These are phyloP conservation scores for Metridium senile DNA, from an alignment of 92 coral and sea anemone species.

Conservation along the genomic window DNA sequence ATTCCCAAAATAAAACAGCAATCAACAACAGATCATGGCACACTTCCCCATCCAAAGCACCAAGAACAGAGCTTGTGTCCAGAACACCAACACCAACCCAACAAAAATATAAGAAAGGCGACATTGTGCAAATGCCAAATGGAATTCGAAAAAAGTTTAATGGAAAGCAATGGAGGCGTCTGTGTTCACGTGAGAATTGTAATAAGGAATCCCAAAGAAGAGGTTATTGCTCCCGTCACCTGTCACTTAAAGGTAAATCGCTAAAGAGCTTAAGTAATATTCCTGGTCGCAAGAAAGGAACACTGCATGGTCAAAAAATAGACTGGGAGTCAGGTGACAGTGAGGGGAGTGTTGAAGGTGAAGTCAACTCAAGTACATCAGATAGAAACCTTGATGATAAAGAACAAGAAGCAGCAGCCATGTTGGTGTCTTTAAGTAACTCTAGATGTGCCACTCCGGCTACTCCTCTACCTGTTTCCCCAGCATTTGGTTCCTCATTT, in stretches of 20 bases:
- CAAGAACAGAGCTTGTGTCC: constrained; percentile 61
- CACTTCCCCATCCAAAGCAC: constrained; percentile 40
- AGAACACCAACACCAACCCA: constrained; percentile 88
- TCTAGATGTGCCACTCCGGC: constrained; percentile 94
- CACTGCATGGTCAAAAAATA: constrained; percentile 77
- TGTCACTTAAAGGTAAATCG: constrained; percentile 89
- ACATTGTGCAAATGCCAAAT: constrained; percentile 91
- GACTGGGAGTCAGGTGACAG: constrained; percentile 99
- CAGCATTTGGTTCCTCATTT: constrained; percentile 62
- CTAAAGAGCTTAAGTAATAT: constrained; percentile 69
- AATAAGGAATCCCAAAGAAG: constrained; percentile 97
- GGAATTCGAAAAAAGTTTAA: constrained; percentile 96
- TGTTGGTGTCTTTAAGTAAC: constrained; percentile 86
- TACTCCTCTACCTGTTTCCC: constrained; percentile 90
- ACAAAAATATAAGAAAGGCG: constrained; percentile 96
- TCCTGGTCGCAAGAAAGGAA: constrained; percentile 94
- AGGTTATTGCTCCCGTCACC: constrained; percentile 95
- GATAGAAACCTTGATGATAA: constrained; percentile 65
- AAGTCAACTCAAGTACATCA: constrained; percentile 53
- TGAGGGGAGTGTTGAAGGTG: constrained; percentile 97
- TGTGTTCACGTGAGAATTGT: constrained; percentile 92
- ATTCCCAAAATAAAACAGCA: constrained; percentile 33
- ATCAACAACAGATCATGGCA: constrained; percentile 36
- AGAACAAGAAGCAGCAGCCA: constrained; percentile 97
- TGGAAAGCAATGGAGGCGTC: constrained; percentile 97